Evolutionary conservation across 30 jellyfish, hydroid and myxozoan species (phyloP).

Genomic region (Rhopilema esculentum): DNA sequence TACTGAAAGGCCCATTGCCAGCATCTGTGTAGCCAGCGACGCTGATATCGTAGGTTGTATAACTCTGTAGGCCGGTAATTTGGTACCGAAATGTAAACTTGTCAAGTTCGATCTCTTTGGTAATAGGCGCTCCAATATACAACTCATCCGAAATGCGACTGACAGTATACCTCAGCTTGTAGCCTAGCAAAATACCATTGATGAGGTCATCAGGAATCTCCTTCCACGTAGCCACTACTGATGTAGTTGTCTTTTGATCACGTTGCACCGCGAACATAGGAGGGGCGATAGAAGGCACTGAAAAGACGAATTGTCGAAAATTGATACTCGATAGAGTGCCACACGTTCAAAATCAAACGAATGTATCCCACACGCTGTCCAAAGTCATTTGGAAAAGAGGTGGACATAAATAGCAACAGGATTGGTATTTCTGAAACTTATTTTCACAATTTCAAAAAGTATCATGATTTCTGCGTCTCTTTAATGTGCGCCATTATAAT

Average conservation of each 20-base stretch:
- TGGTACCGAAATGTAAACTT: conserved; percentile 41
- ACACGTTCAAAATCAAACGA: neutral
- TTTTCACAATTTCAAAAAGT: no score
- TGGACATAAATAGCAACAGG: no score
- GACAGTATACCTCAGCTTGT: conserved; percentile 37
- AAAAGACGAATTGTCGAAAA: no score
- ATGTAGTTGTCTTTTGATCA: conserved; percentile 20
- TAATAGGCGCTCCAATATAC: conserved; percentile 15
- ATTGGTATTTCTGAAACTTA: no score
- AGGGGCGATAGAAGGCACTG: conserved; percentile 56
- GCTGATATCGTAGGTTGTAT: conserved; percentile 46
- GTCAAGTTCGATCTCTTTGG: conserved; percentile 36
- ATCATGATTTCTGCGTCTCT: no score
- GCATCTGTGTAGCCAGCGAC: conserved; percentile 63
- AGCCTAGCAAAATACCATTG: conserved; percentile 77
- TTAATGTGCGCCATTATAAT: no score
- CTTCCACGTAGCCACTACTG: conserved; percentile 42
- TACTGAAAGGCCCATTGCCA: conserved; percentile 72
- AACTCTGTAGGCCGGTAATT: conserved; percentile 52
- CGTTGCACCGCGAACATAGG: conserved; percentile 24
- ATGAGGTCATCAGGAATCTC: conserved; percentile 33
- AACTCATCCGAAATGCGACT: conserved; percentile 30
- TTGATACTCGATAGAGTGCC: no score
- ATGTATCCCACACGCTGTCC: no score
- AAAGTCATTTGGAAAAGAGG: no score